Percentiles rank a stretch among this genome's conserved stretches.
phyloP scores from a whole-genome alignment of 1,140 invertebrate genomes.

The Drosophila saltans region DNA sequence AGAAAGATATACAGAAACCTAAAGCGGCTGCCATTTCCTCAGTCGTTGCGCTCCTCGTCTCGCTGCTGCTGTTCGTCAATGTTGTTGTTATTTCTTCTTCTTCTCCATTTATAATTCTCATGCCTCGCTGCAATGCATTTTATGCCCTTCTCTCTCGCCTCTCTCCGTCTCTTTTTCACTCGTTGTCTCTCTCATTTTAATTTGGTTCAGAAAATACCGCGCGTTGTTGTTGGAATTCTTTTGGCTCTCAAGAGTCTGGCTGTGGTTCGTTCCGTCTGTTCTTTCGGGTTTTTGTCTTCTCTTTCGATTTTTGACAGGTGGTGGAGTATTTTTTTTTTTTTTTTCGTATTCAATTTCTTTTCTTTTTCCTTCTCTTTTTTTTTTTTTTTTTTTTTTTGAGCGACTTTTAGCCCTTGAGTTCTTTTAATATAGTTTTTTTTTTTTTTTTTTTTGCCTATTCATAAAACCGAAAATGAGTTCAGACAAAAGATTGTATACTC shows the following conservation, averaged over 20 bases:
- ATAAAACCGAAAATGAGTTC: constrained; percentile 78
- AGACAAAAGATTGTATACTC: constrained; percentile 64
- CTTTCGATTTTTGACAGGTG: constrained; percentile 81
- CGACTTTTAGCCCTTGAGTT: constrained; percentile 74
- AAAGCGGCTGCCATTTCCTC: constrained; percentile 39
- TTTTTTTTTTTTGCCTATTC: constrained; percentile 71
- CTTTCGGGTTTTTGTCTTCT: constrained; percentile 45
- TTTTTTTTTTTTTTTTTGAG: constrained; percentile 55
- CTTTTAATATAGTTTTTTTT: constrained; percentile 20
- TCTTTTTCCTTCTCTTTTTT: constrained; percentile 43
- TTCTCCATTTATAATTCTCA: constrained; percentile 80
- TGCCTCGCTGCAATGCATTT: constrained; percentile 72
- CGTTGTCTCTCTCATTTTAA: constrained; percentile 69
- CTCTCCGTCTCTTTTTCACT: constrained; percentile 23
- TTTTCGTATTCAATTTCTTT: constrained; percentile 78
- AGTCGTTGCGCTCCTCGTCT: constrained; percentile 21
- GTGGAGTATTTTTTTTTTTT: constrained; percentile 62
- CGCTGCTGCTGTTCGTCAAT: constrained; percentile 43
- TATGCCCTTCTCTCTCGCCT: constrained; percentile 28
- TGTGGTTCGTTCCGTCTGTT: constrained; percentile 24
- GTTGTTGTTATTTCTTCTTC: constrained; percentile 16
- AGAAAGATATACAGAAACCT: background rate
- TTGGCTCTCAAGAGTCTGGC: constrained; percentile 42
- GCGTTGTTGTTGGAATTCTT: constrained; percentile 80
- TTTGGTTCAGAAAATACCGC: constrained; percentile 81